Evolutionary conservation across 1,140 invertebrate genomes (phyloP).

Genomic region (Penaeus indicus): DNA sequence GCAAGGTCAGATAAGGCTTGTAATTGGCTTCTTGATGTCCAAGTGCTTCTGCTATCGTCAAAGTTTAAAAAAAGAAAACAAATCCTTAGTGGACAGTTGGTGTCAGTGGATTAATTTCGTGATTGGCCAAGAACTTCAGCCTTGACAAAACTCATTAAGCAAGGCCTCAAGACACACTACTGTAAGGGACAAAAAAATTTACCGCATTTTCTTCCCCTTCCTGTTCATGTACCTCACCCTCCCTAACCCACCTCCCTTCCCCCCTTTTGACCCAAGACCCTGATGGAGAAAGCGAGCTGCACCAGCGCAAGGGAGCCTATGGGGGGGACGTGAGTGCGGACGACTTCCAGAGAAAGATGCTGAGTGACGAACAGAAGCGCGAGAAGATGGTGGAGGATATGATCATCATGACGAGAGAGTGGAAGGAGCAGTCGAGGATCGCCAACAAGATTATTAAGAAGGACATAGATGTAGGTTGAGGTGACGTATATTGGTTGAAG

Average conservation of each 20-base stretch:
- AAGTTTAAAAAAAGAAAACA: too few species aligned
- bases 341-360: slow-evolving; percentile 39
- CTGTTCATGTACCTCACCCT: neutral
- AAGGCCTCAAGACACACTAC: neutral
- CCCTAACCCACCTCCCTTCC: slow-evolving; percentile 31
- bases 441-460: slow-evolving; percentile 88
- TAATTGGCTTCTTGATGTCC: too few species aligned
- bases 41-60: too few species aligned
- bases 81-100: too few species aligned
- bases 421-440: slow-evolving; percentile 89
- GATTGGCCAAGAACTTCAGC: neutral
- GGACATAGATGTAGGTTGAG: slow-evolving; percentile 81
- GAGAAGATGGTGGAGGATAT: slow-evolving; percentile 95
- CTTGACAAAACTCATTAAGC: neutral
- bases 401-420: slow-evolving; percentile 85
- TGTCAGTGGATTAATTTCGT: too few species aligned
- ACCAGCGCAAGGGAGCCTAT: slow-evolving; percentile 66
- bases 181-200: neutral
- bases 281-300: slow-evolving; percentile 68
- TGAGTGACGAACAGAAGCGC: slow-evolving; percentile 61
- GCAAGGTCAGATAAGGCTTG: too few species aligned
- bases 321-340: slow-evolving; percentile 57
- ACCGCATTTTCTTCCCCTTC: neutral
- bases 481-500: neutral
- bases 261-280: slow-evolving; percentile 66